These are phyloP conservation scores for Hololepta plana DNA, from an alignment of 2,888 invertebrate species.

Conservation along the genomic window DNA sequence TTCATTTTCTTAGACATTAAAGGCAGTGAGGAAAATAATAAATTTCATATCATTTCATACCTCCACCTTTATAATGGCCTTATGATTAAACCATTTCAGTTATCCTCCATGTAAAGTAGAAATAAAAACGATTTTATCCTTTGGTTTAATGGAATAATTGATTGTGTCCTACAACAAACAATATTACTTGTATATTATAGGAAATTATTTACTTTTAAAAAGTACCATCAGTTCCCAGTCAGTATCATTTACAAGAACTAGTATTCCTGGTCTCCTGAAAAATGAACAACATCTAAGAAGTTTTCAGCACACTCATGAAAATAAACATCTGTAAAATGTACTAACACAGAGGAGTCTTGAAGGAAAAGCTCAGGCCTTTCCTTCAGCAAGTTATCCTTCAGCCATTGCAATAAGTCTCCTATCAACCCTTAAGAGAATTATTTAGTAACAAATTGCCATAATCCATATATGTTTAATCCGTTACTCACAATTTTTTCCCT, in stretches of 20 bases:
- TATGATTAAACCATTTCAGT: too few relatives aligned
- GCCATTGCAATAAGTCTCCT: constrained; percentile 56
- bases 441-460: constrained; percentile 5
- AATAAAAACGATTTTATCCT: constrained; percentile 62
- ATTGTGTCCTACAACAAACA: constrained; percentile 39
- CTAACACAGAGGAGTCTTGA: constrained; percentile 26
- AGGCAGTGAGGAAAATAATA: too few relatives aligned
- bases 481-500: constrained; percentile 31
- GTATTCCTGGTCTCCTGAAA: constrained; percentile 66
- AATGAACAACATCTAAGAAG: too few relatives aligned
- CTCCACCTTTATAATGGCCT: too few relatives aligned
- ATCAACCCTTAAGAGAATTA: constrained; percentile 43
- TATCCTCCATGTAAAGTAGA: constrained; percentile 73
- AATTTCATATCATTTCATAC: too few relatives aligned
- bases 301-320: constrained; percentile 3
- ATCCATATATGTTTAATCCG: constrained; percentile 2
- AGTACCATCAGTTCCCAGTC: constrained; percentile 84
- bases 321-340: constrained; percentile 7
- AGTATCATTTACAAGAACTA: constrained; percentile 84
- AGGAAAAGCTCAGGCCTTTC: constrained; percentile 62
- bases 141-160: constrained; percentile 46
- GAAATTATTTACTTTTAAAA: constrained; percentile 4
- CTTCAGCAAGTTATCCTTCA: constrained; percentile 63
- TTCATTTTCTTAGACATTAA: too few relatives aligned
- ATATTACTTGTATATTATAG: constrained; percentile 5